Evolutionary conservation across 2,888 invertebrate species (phyloP).

Genomic region (Margaritifera margaritifera): DNA sequence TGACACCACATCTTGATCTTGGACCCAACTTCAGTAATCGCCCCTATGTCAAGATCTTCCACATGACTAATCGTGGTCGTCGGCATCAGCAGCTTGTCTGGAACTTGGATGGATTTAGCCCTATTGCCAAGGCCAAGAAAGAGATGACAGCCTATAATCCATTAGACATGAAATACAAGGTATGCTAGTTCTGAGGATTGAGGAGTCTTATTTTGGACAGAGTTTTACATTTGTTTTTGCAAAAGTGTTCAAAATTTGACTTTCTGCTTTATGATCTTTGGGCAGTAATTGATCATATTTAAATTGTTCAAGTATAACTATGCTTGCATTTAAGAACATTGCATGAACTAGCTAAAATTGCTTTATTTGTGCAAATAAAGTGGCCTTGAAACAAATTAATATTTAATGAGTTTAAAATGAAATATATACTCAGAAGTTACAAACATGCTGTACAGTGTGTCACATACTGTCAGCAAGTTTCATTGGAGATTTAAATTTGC

Average conservation of each 20-base stretch:
- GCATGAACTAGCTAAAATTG: no score
- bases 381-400: no score
- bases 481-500: no score
- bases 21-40: slow-evolving; percentile 78
- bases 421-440: no score
- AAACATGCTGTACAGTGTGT: no score
- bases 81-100: slow-evolving; percentile 73
- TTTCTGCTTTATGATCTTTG: no score
- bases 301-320: no score
- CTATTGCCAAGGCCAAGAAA: slow-evolving; percentile 56
- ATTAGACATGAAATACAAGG: slow-evolving; percentile 65
- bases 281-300: no score
- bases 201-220: neutral
- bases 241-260: neutral
- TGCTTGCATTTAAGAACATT: no score
- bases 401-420: no score
- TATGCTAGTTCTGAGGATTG: slow-evolving; percentile 16
- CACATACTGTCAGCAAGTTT: no score
- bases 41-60: slow-evolving; percentile 61
- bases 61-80: slow-evolving; percentile 71
- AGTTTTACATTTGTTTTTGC: neutral
- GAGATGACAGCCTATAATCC: slow-evolving; percentile 58
- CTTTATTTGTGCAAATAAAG: no score
- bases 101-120: slow-evolving; percentile 70
- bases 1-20: slow-evolving; percentile 77